Base-by-base conservation (phyloP, 2,113 vertebrate species). In the Collichthys lucidus region DNA sequence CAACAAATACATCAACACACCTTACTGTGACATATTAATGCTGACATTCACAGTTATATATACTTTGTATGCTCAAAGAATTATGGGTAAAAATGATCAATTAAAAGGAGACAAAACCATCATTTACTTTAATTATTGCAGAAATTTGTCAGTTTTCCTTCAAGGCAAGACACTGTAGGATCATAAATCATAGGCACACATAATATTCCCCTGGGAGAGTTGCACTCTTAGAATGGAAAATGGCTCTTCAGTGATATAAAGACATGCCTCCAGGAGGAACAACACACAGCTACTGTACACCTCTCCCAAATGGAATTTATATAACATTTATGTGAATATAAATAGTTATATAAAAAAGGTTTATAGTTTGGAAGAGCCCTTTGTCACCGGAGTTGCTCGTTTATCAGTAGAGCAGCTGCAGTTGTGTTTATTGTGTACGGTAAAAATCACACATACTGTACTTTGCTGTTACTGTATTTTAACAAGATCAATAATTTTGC, bases 51-150 rank as follows among this genome's bases (percentile, higher is more conserved):
- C 49, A 10, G n/a, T n/a, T n/a, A 8, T 70, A 59, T 31, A 20
- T 40, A 62, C 50, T 72, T 26, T 52, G 35, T 22, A 29, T 7
- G 6, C 64, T 60, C 66, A 65, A 68, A 78, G 62, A 79, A 70
- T 59, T 52, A 19, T 47, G 65, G 57, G 55, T 72, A 82, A 62
- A 81, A 76, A 75, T 29, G 26, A 83, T 71, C 60, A 79, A 78
- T 92, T 86, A 91, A 76, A 85, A 83, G 53, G 15, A 77, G 42
- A 80, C 63, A 81, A 86, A 89, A 83, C 77, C 81, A 92, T 92
- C 70, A 92, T 93, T 95, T 94, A 89, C 83, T 72, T 86, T 79
- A 91, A 92, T 93, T 93, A 93, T 88, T 87, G 90, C 50, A 62
- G 59, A 66, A 76, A 91, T 91, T 73, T 93, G 91, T 93, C 84